phyloP scores from a whole-genome alignment of 2,113 vertebrate species.

The Verasper variegatus region DNA sequence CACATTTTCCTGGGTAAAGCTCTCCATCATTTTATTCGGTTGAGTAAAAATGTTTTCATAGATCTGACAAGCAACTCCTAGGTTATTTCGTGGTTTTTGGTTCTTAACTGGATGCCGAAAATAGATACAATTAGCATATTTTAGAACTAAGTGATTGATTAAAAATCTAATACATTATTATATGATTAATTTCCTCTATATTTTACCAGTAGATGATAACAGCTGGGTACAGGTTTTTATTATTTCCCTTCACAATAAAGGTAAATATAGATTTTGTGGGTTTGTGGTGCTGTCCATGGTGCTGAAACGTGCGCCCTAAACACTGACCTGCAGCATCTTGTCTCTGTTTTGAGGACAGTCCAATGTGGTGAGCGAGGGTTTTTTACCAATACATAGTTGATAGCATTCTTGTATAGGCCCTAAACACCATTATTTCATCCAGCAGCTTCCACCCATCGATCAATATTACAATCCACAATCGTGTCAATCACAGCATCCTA shows the following conservation, averaged over 20 bases:
- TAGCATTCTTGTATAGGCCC: slow-evolving; percentile 58
- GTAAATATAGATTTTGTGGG: neutral
- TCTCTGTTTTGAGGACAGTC: slow-evolving; percentile 54
- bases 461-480: slow-evolving; percentile 78
- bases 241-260: neutral
- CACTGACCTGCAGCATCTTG: neutral
- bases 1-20: too few relatives aligned
- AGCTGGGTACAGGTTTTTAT: neutral
- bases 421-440: slow-evolving; percentile 75
- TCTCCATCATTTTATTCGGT: too few relatives aligned
- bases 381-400: slow-evolving; percentile 62
- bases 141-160: too few relatives aligned
- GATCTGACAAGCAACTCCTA: too few relatives aligned
- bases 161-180: neutral
- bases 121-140: neutral
- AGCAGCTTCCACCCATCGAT: slow-evolving; percentile 73
- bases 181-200: neutral
- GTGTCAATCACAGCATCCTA: slow-evolving; percentile 68
- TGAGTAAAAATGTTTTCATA: too few relatives aligned
- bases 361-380: slow-evolving; percentile 57
- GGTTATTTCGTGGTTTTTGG: too few relatives aligned
- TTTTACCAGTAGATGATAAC: neutral
- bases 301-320: slow-evolving; percentile 48
- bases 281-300: slow-evolving; percentile 59
- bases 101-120: neutral